phyloP scores from a whole-genome alignment of 2,888 invertebrate genomes.

The Agonopterix alstromeriana region DNA sequence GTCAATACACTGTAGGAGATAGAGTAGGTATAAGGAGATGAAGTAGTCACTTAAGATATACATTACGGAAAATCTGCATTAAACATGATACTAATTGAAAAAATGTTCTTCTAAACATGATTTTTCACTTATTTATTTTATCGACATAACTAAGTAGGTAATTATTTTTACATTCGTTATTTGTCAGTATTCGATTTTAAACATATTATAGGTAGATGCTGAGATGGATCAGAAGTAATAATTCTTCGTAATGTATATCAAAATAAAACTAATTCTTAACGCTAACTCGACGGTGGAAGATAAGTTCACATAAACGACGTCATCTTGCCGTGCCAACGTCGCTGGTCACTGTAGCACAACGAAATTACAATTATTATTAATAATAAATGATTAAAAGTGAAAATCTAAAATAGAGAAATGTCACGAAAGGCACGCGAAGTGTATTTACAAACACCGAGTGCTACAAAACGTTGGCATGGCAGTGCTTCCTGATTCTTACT shows the following conservation, averaged over 20 bases:
- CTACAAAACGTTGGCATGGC: conserved; percentile 57
- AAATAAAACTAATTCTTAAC: conserved; percentile 27
- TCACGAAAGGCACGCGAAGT: conserved; percentile 22
- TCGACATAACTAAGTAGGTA: no score
- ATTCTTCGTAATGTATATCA: conserved; percentile 27
- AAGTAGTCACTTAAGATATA: no score
- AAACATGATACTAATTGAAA: no score
- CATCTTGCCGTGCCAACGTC: conserved; percentile 57
- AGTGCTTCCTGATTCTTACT: conserved; percentile 24
- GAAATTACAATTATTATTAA: conserved; percentile 21
- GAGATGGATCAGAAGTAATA: conserved; percentile 7
- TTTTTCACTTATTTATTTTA: no score
- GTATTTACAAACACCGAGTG: conserved; percentile 53
- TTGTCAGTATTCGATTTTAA: no score
- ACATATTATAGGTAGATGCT: no score
- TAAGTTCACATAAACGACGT: conserved; percentile 27
- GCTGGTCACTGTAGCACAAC: conserved; percentile 61
- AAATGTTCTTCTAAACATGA: no score
- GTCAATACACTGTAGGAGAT: no score
- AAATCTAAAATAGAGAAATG: conserved; percentile 10
- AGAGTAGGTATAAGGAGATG: no score
- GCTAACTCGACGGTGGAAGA: conserved; percentile 40
- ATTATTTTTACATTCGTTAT: no score
- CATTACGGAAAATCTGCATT: no score
- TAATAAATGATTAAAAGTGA: conserved; percentile 1